Base-by-base conservation (phyloP, 2,888 invertebrate genomes). In the Heliconius erato region DNA sequence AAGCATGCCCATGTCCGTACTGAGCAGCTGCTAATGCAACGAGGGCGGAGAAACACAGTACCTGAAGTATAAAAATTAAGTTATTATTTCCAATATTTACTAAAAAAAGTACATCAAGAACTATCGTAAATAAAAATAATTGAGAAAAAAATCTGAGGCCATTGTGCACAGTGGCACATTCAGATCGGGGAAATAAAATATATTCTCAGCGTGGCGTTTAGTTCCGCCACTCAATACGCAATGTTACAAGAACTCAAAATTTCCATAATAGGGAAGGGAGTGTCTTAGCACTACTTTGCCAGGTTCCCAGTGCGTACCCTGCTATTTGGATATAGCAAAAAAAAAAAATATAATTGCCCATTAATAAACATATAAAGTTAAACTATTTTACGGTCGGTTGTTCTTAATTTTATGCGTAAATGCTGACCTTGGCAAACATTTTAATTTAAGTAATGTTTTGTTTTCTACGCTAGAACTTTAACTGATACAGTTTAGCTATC, bases 1-100 rank as follows among this genome's bases (percentile, higher is more conserved):
- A 86, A 26, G 89, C 90, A 72, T 90, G 89, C 44, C 88, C 89
- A 5, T 89, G 88, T n/a, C 78, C 83, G 32, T 54, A 67, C 49
- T 80, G 80, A 4, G 80, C 76, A 14, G 76, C 54, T 49, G 69
- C 69, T 35, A 69, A 26, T 12, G 59, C 69, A 14, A n/a, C 35
- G 7, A 68, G 14, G n/a, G 84, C 86, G 49, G 83, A 85, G 9
- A 88, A n/a, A 23, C 90, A 49, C 23, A 89, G 79, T 14, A 89
- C 79, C 91, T 90, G 54, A 32, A 63, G 28, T 16, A 35, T n/a
- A 69, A 49, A 40, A 40, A 74, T 19, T 54, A 6, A 54, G 19
- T 54, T 19, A 19, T 6, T 19, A 0, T 54, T 54, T 19, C 49
- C 19, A 54, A 54, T 54, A 54, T 19, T 19, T 19, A 6, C 49